A percentile compares a stretch with the other conserved stretches of the same genome.
phyloP scores from a whole-genome alignment of 2,113 vertebrate species.

The Anser cygnoides region DNA sequence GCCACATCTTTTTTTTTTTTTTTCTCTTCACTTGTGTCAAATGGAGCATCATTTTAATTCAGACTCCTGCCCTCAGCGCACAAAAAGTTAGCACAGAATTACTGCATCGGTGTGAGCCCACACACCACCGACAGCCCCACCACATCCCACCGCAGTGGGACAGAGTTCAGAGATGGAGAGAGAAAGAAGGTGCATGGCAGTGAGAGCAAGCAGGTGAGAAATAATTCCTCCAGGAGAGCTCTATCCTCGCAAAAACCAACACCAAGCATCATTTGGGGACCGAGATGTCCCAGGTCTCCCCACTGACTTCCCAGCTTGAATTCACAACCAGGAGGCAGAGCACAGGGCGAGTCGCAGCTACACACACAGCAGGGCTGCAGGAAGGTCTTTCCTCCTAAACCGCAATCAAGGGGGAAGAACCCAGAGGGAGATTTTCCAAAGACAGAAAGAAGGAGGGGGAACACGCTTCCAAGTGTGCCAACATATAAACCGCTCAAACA shows the following conservation, averaged over 20 bases:
- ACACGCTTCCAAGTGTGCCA: background rate
- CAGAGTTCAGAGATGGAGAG: conserved; percentile 60
- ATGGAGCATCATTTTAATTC: background rate
- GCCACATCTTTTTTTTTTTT: background rate
- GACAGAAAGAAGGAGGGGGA: too few relatives aligned
- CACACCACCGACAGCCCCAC: conserved; percentile 66
- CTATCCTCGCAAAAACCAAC: background rate
- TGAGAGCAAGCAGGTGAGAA: conserved; percentile 73
- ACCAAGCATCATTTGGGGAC: rapidly evolving
- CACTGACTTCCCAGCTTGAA: background rate
- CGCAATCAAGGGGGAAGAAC: background rate
- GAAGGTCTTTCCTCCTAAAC: background rate
- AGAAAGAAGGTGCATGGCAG: conserved; percentile 72
- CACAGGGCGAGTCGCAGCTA: background rate
- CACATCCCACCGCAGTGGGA: conserved; percentile 61
- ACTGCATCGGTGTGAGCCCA: conserved; percentile 61
- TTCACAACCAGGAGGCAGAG: background rate
- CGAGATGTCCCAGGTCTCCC: background rate
- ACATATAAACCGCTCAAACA: background rate
- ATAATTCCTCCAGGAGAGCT: conserved; percentile 62
- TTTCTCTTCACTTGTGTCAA: background rate
- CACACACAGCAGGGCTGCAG: rapidly evolving
- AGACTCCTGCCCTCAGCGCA: conserved; percentile 17
- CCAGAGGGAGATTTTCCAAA: background rate
- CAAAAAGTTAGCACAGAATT: conserved; percentile 33